A percentile compares a stretch with the other conserved stretches of the same genome.
These are phyloP conservation scores for Pissodes strobi DNA, from an alignment of 1,140 invertebrate species.

Conservation along the genomic window DNA sequence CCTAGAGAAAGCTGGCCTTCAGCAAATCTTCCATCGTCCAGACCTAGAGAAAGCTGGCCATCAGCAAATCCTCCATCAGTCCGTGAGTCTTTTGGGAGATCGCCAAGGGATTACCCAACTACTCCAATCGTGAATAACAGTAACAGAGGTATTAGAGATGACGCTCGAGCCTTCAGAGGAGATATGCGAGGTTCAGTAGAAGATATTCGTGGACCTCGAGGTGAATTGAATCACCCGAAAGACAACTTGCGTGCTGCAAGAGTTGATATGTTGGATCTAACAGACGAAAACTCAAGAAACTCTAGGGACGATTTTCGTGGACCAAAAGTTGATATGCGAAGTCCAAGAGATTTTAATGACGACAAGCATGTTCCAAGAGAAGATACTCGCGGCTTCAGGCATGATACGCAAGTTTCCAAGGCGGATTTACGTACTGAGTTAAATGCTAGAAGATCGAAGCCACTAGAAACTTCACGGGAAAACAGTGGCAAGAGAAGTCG, in stretches of 20 bases:
- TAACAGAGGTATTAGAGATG: not conserved
- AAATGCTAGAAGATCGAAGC: too few relatives aligned
- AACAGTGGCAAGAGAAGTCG: not conserved
- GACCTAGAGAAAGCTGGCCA: conserved; percentile 28
- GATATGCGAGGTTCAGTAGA: too few relatives aligned
- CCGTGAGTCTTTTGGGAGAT: not conserved
- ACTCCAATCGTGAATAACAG: not conserved
- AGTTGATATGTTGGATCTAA: too few relatives aligned
- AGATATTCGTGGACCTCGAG: too few relatives aligned
- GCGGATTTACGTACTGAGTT: too few relatives aligned
- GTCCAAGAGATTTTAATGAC: not conserved
- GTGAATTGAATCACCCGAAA: too few relatives aligned
- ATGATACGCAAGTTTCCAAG: too few relatives aligned
- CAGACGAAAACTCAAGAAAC: too few relatives aligned
- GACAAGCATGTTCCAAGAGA: not conserved
- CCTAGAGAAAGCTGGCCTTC: not conserved
- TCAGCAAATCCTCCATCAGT: conserved; percentile 16
- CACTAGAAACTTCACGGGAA: not conserved
- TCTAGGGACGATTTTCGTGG: not conserved
- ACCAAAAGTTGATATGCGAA: not conserved
- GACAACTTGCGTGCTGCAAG: too few relatives aligned
- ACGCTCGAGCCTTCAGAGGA: too few relatives aligned
- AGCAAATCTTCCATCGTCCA: not conserved
- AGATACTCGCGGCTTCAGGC: too few relatives aligned
- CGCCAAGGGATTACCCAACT: not conserved